Evolutionary conservation across 2,113 vertebrate genomes (phyloP).

Genomic region (Cynocephalus volans): DNA sequence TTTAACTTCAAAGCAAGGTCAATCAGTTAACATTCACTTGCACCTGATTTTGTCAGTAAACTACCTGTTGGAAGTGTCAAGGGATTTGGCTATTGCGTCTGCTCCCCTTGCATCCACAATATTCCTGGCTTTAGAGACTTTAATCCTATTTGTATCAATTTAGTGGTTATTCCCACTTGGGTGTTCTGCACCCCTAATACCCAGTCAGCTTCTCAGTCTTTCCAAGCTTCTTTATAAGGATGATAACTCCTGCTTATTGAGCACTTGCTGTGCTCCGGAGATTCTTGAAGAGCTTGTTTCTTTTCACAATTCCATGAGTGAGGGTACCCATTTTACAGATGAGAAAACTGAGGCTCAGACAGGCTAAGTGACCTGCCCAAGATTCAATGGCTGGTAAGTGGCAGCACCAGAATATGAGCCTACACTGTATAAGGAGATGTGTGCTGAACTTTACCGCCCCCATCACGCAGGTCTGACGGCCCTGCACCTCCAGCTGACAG

Average conservation of each 20-base stretch:
- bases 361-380: background rate
- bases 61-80: background rate
- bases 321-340: background rate
- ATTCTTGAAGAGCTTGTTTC: background rate
- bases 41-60: background rate
- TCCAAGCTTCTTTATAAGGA: background rate
- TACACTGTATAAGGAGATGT: rapidly evolving
- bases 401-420: background rate
- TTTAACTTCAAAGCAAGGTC: background rate
- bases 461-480: rapidly evolving
- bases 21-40: background rate
- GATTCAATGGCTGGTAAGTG: background rate
- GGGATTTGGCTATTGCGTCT: background rate
- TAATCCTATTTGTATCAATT: background rate
- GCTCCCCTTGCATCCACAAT: too few relatives aligned
- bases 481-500: background rate
- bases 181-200: rapidly evolving
- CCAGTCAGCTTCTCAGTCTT: background rate
- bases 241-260: background rate
- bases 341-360: background rate
- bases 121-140: background rate
- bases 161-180: background rate
- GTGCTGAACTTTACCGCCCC: too few relatives aligned
- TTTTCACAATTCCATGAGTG: background rate
- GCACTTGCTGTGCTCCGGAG: background rate